Evolutionary conservation across 2,797 vertebrate species (phyloP).

Genomic region (Thunnus albacares): DNA sequence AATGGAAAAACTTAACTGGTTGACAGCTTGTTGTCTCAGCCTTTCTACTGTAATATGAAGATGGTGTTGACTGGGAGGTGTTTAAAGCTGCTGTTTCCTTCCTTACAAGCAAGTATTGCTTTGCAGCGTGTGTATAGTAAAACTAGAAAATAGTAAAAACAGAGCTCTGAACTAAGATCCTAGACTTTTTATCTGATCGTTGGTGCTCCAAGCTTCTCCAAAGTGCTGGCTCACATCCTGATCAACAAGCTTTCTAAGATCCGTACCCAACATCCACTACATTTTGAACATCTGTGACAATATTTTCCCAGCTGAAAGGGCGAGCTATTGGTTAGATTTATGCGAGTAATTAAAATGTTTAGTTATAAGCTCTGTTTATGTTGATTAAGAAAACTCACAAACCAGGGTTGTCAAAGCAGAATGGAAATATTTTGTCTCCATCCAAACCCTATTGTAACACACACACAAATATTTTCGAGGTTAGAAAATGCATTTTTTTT

Average conservation of each 20-base stretch:
- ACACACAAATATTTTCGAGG: background rate
- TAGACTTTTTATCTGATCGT: background rate
- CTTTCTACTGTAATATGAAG: background rate
- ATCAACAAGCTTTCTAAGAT: background rate
- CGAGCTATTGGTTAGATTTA: background rate
- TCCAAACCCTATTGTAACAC: background rate
- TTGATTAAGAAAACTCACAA: background rate
- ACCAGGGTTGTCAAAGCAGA: background rate
- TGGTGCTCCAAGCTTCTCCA: background rate
- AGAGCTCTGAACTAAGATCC: background rate
- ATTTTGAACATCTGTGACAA: background rate
- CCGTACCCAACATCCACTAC: background rate
- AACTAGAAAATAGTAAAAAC: background rate
- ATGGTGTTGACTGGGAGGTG: background rate
- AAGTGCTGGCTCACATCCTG: background rate
- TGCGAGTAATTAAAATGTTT: background rate
- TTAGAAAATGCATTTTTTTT: too few relatives aligned
- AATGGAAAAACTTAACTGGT: background rate
- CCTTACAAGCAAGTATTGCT: background rate
- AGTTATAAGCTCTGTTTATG: background rate
- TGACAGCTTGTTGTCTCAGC: background rate
- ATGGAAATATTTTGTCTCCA: conserved; percentile 1
- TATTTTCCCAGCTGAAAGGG: background rate
- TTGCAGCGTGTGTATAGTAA: background rate
- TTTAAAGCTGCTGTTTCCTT: background rate